A percentile compares a stretch with the other conserved stretches of the same genome.
Conservation (phyloP, 2,888 invertebrate genomes). For the Idaea biselata region DNA sequence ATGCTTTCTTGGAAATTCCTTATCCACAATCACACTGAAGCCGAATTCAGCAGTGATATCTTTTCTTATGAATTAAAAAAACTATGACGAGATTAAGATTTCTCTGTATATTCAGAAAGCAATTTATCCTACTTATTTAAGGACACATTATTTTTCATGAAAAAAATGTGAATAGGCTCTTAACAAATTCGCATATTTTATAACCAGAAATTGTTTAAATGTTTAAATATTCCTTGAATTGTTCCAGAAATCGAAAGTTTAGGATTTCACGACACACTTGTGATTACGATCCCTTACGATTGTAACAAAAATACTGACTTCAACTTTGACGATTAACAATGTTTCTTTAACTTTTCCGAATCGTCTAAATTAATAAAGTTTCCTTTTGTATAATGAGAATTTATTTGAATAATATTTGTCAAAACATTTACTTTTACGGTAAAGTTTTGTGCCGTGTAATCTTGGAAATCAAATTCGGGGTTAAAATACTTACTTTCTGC, state of each 20-base stretch:
- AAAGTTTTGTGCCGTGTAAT: conserved; percentile 13
- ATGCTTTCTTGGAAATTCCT: no score
- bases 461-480: background rate
- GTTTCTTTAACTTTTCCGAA: conserved; percentile 43
- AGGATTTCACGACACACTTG: conserved; percentile 68
- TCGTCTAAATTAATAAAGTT: conserved; percentile 68
- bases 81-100: no score
- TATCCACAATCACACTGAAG: no score
- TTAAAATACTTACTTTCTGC: background rate
- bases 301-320: conserved; percentile 68
- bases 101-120: no score
- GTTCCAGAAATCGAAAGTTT: conserved; percentile 71
- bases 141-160: conserved; percentile 59
- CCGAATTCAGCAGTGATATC: no score
- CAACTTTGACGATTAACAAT: conserved; percentile 61
- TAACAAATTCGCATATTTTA: background rate
- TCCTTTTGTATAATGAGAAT: conserved; percentile 7
- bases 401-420: conserved; percentile 7
- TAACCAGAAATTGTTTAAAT: conserved; percentile 55
- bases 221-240: conserved; percentile 20
- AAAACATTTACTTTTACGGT: background rate
- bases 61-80: no score
- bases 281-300: conserved; percentile 57
- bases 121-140: no score
- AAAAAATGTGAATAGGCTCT: conserved; percentile 33